Evolutionary conservation across 2,113 vertebrate genomes (phyloP).

Genomic region (Pluvialis apricaria): DNA sequence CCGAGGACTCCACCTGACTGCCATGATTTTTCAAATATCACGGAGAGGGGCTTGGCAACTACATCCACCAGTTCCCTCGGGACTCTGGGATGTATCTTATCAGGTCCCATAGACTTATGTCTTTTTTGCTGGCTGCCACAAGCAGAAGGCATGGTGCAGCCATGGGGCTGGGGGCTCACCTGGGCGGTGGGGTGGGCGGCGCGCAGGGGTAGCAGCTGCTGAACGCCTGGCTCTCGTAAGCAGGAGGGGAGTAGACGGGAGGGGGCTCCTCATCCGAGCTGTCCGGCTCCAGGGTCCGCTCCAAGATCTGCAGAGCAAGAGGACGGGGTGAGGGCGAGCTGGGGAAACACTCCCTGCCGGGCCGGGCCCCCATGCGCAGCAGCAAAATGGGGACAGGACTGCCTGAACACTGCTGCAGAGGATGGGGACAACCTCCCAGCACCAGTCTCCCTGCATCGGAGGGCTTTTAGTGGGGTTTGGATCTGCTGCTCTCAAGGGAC

Average conservation of each 20-base stretch:
- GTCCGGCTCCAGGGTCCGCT: conserved; percentile 92
- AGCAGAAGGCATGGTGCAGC: not conserved
- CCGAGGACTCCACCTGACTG: too few species aligned
- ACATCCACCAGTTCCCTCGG: too few species aligned
- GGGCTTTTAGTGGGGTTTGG: not conserved
- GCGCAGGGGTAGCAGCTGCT: conserved; percentile 69
- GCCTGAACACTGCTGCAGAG: not conserved
- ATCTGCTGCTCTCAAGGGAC: not conserved
- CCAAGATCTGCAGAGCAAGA: conserved; percentile 80
- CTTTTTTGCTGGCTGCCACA: not conserved
- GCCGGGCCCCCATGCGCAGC: accelerated
- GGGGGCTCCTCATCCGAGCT: conserved; percentile 97
- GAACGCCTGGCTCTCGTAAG: conserved; percentile 86
- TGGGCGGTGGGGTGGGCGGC: conserved; percentile 83
- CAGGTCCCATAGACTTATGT: not conserved
- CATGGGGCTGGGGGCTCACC: conserved; percentile 64
- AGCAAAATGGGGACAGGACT: accelerated
- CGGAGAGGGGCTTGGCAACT: too few species aligned
- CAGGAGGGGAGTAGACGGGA: conserved; percentile 91
- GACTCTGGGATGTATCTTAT: too few species aligned
- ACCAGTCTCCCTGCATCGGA: too few species aligned
- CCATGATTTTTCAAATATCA: too few species aligned
- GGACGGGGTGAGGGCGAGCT: not conserved
- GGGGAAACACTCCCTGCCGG: accelerated
- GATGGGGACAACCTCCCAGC: not conserved